Base-by-base conservation (phyloP, 1,140 invertebrate genomes). In the Drosophila nasuta region DNA sequence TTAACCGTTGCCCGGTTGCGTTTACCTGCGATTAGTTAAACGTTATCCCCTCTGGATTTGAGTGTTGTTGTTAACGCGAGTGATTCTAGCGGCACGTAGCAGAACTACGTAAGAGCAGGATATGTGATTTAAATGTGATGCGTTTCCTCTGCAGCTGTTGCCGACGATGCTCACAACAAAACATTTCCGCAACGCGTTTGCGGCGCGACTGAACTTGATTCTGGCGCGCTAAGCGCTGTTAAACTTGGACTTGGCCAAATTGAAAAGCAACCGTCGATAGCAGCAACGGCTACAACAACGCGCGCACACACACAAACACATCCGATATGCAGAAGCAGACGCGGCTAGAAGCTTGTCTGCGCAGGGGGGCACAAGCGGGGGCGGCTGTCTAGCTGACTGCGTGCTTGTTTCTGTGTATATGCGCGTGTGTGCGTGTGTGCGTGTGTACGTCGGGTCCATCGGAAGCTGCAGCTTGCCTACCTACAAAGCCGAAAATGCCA, bases 161-260 rank as follows among this genome's bases (percentile, higher is more conserved):
- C 72, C 73, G 85, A 81, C 81, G 78, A 80, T 75, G 70, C 78
- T 78, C 68, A 67, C 78, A 77, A 75, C 77, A 83, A 88, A 85
- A 91, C 87, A 88, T 91, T 88, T 83, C 82, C 82, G 82, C 78
- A 86, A 91, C 77, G 82, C 87, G 82, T 91, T 91, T 91, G 88
- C 88, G 88, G 82, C 82, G 86, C 82, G 90, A 91, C 88, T 91
- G 88, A 91, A 91, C 88, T 91, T 91, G 88, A 91, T 91, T 91
- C 88, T 91, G 82, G 82, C 88, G 82, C 81, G 82, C 69, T 78
- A 72, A 77, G 75, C 75, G 79, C 68, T 86, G 88, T 83, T 91
- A 91, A 91, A 91, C 88, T 91, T 91, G 87, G 80, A 87, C 86
- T 91, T 91, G 88, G 87, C 87, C 77, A 88, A 89, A 85, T 72